Evolutionary conservation across 2,888 invertebrate species (phyloP), one percentile per base, ranked within the genome.

Genomic region (Tubiluchus corallicola): DNA sequence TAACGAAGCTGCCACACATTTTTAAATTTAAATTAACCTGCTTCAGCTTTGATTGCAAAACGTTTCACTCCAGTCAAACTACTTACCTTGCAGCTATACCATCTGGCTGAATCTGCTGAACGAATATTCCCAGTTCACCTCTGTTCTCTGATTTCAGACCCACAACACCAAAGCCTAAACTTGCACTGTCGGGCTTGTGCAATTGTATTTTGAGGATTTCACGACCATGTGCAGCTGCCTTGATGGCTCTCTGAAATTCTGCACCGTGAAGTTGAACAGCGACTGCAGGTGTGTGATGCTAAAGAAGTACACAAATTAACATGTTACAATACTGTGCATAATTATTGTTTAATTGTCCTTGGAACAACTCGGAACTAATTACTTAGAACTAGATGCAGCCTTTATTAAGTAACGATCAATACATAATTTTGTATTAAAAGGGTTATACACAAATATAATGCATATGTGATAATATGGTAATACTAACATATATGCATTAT

Each of bases 151-250:
- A 71, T 46, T 71, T 68, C 42, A 75, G 63, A 3, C 68, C 68
- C 69, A 79, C 55, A 70, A 74, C 51, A 73, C 75, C 62, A 71
- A 76, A 72, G 74, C 81, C 54, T 77, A 71, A 58, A 78, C 82
- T 57, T 63, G 68, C 50, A 67, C 74, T 60, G 51, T 75, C 75
- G 1, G 73, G 72, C 57, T 75, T 76, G 57, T 67, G 71, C 38
- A 76, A 59, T 68, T 73, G 59, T 43, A 75, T 70, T 18, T 69
- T 71, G 49, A 71, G 69, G 48, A 74, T 66, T 51, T 74, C 68
- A 41, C 75, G 65, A 5, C 74, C 74, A 52, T 68, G 68, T 1
- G 74, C 72, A 18, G 71, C 70, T 45, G 65, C 64, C 50, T 71
- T 68, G 15, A 74, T 68, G 21, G 71, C 69, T 50, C 69, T 65